Evolutionary conservation across 2,888 invertebrate species (phyloP).

Genomic region (Gibbula magus): DNA sequence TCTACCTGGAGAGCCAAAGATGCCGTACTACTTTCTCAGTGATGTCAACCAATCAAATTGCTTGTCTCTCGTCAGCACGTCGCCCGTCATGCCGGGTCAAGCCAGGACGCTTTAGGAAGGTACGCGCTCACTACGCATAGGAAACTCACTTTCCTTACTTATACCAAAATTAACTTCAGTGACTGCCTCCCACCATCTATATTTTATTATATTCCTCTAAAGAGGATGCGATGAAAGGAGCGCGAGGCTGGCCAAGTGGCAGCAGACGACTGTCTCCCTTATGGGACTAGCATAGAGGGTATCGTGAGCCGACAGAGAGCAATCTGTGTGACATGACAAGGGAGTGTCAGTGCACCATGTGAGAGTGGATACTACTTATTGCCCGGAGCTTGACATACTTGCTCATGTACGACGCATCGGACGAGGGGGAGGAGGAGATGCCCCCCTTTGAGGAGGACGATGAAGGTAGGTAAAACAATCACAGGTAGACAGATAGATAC

Average conservation of each 20-base stretch:
- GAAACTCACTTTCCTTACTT: not conserved
- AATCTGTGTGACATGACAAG: not conserved
- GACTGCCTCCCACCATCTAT: not conserved
- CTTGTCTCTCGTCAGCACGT: constrained; percentile 11
- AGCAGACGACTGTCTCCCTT: not conserved
- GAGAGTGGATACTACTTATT: constrained; percentile 32
- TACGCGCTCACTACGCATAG: not conserved
- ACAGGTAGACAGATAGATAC: not conserved
- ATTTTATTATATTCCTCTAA: not conserved
- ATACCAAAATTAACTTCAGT: not conserved
- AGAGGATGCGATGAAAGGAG: not conserved
- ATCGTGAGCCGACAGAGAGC: not conserved
- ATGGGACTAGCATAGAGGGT: not conserved
- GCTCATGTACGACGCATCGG: constrained; percentile 41
- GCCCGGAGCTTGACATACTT: not conserved
- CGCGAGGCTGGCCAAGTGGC: not conserved
- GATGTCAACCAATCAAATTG: constrained; percentile 7
- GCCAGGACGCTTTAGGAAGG: not conserved
- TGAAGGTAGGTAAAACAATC: not conserved
- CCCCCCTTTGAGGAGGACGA: constrained; percentile 5
- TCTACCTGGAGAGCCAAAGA: constrained; percentile 4
- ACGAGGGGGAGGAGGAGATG: constrained; percentile 43
- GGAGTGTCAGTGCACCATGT: constrained; percentile 24
- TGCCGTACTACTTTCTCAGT: constrained; percentile 11
- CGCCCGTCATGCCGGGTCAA: not conserved